These are phyloP conservation scores for Papilio dardanus DNA, from an alignment of 1,140 invertebrate species.

Conservation along the genomic window DNA sequence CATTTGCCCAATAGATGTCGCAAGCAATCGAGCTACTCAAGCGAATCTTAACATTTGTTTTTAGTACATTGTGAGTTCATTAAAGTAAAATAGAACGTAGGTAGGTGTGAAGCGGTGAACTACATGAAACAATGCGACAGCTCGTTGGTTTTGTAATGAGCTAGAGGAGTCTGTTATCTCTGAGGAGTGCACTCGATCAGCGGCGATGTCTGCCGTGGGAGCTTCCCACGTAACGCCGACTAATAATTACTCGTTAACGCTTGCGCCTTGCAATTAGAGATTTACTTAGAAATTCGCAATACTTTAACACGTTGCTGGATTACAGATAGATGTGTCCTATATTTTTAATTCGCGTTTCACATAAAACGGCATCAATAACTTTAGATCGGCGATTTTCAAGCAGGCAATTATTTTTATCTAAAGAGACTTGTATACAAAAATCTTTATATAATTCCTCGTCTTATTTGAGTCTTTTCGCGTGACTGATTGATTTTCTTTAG, in stretches of 20 bases:
- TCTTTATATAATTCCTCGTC: neutral
- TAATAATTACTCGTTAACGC: conserved; percentile 68
- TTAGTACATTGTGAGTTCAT: conserved; percentile 46
- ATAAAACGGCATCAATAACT: neutral
- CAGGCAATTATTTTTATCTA: too few relatives aligned
- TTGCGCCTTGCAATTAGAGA: conserved; percentile 51
- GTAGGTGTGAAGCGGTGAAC: conserved; percentile 42
- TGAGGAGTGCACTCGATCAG: conserved; percentile 53
- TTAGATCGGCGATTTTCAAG: too few relatives aligned
- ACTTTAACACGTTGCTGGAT: neutral
- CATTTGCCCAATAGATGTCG: conserved; percentile 54
- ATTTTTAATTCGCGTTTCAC: neutral
- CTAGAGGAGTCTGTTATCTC: conserved; percentile 54
- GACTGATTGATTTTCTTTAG: neutral
- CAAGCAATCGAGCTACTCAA: conserved; percentile 39
- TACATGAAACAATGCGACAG: conserved; percentile 51
- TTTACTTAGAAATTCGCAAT: conserved; percentile 42
- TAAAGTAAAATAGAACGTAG: conserved; percentile 44
- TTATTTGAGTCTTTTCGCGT: neutral
- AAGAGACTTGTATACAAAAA: too few relatives aligned
- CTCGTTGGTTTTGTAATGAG: conserved; percentile 48
- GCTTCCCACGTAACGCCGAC: conserved; percentile 63
- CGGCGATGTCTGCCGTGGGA: conserved; percentile 62
- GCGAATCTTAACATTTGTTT: conserved; percentile 18
- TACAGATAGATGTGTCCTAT: neutral